Conservation (phyloP, 2,797 vertebrate genomes). For the Pseudotriccus pelzelni region DNA sequence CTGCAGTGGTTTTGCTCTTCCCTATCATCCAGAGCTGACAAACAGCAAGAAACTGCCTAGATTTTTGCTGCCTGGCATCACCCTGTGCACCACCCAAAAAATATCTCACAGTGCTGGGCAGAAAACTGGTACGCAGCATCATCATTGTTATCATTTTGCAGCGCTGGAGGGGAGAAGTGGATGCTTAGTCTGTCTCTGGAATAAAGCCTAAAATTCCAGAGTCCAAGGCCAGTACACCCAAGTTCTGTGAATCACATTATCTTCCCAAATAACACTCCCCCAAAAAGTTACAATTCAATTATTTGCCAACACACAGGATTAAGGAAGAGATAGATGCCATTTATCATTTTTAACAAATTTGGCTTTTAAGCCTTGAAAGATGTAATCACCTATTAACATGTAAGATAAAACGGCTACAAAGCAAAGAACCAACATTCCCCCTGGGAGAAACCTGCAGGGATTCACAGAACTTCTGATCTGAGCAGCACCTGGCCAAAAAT, state of each 20-base stretch:
- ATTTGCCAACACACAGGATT: not conserved
- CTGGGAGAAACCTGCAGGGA: not conserved
- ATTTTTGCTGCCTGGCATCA: not conserved
- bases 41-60: not conserved
- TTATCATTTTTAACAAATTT: not conserved
- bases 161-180: not conserved
- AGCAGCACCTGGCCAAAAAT: constrained; percentile 24
- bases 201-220: not conserved
- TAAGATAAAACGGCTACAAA: not conserved
- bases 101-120: not conserved
- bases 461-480: constrained; percentile 14
- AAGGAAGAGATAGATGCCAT: not conserved
- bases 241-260: not conserved
- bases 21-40: not conserved
- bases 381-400: not conserved
- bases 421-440: not conserved
- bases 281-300: not conserved
- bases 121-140: not conserved
- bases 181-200: not conserved
- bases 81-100: not conserved
- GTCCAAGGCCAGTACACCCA: not conserved
- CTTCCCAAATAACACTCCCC: not conserved
- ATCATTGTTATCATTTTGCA: not conserved
- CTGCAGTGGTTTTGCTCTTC: not conserved
- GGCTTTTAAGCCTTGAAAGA: not conserved